Base-by-base conservation (phyloP, 2,888 invertebrate species). In the Coelopa pilipes region DNA sequence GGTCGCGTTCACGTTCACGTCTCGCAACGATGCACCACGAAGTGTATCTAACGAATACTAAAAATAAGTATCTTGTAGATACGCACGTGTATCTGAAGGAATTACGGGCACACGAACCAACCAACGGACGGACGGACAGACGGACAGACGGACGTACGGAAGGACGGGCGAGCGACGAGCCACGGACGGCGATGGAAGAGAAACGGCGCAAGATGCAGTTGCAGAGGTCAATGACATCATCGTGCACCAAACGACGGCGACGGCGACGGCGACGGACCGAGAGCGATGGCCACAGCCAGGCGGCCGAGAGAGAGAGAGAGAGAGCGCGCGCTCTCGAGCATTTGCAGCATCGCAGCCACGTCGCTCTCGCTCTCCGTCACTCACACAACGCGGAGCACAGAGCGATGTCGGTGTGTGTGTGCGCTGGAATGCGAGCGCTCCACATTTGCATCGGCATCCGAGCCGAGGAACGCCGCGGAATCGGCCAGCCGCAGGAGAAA, bases 211-310 rank as follows among this genome's bases (percentile, higher is more conserved):
- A 72, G 71, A 72, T 72, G 67, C 66, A 66, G 49, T 60, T 72
- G 60, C 72, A 72, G 67, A 72, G 72, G 71, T 71, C 71, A 71
- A 71, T 71, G 71, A 71, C 71, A 71, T 71, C 71, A 59, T 65
- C 71, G 71, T 71, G 63, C 71, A 63, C 63, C 72, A 67, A 63
- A 9, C 71, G n/a, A 50, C 24, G 34, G 45, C 15, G 57, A 57
- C 24, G 17, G 12, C 13, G 65, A 24, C 46, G 45, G 13, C 24
- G 24, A 34, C 34, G 5, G 24, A 21, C 60, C 13, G 1, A 49
- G 49, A 34, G 59, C 59, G 67, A 55, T 47, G 60, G n/a, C n/a
- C n/a, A 7, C 47, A 45, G 17, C 49, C 24, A 70, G 47, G 62
- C 10, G n/a, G 46, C 19, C 50, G 19, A 46, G 5, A 47, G 24